Evolutionary conservation across 2,113 vertebrate species (phyloP).

Genomic region (Phainopepla nitens): DNA sequence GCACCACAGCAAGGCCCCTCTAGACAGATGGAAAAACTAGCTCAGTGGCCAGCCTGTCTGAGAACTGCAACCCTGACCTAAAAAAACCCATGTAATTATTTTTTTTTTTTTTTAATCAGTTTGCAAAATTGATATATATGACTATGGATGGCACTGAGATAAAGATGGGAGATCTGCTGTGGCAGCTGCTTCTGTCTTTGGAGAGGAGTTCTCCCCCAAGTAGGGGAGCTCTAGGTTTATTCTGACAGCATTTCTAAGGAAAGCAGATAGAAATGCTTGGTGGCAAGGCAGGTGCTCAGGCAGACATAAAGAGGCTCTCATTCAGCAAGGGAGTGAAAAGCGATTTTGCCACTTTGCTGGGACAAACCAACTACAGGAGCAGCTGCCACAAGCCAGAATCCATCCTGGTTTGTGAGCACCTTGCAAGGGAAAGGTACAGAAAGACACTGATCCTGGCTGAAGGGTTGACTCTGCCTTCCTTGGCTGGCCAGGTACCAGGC

Average conservation of each 20-base stretch:
- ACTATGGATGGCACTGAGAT: background rate
- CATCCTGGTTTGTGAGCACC: background rate
- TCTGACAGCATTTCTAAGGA: background rate
- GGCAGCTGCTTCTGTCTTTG: background rate
- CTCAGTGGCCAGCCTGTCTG: background rate
- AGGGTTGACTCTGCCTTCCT: background rate
- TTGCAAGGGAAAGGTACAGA: background rate
- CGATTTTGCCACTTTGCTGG: accelerated
- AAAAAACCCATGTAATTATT: background rate
- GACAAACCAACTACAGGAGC: background rate
- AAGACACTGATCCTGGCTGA: background rate
- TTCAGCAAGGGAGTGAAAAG: background rate
- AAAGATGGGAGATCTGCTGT: background rate
- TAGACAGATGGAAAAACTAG: background rate
- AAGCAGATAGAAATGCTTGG: background rate
- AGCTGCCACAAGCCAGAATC: background rate
- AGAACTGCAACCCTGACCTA: background rate
- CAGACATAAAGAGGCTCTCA: background rate
- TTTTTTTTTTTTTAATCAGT: background rate
- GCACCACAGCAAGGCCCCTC: constrained; percentile 16
- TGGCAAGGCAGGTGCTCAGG: background rate
- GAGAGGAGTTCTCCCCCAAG: background rate
- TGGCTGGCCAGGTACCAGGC: too few relatives aligned
- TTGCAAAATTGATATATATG: background rate
- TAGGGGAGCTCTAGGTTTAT: background rate